Evolutionary conservation across 1,140 invertebrate species (phyloP).

Genomic region (Zelostemma sp.): DNA sequence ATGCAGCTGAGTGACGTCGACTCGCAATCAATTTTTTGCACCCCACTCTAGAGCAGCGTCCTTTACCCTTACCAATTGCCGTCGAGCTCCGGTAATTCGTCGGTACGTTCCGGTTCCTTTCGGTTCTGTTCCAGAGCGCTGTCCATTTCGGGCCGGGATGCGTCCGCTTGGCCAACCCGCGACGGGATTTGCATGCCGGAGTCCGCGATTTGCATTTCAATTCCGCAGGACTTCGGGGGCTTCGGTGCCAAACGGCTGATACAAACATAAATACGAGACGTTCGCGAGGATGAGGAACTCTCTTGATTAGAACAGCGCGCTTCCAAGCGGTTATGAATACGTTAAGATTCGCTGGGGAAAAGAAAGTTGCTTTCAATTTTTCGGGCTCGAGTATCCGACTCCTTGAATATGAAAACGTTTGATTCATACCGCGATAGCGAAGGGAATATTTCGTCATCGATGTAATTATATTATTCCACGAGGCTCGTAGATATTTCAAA

Average conservation of each 20-base stretch:
- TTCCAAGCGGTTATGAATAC: slow-evolving; percentile 30
- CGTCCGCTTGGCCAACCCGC: slow-evolving; percentile 55
- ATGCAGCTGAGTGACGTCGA: slow-evolving; percentile 57
- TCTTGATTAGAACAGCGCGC: slow-evolving; percentile 37
- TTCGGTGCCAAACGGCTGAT: slow-evolving; percentile 60
- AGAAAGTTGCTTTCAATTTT: not conserved
- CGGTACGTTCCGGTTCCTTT: slow-evolving; percentile 53
- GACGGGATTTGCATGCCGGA: slow-evolving; percentile 68
- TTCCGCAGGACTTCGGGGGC: slow-evolving; percentile 60
- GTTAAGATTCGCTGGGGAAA: slow-evolving; percentile 6
- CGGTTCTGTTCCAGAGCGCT: slow-evolving; percentile 49
- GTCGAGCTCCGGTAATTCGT: slow-evolving; percentile 42
- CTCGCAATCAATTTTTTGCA: slow-evolving; percentile 66
- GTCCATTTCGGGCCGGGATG: slow-evolving; percentile 37
- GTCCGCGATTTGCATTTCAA: slow-evolving; percentile 69
- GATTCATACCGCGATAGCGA: too few relatives aligned
- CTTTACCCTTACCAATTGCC: slow-evolving; percentile 12
- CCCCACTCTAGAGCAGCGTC: slow-evolving; percentile 4
- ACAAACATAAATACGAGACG: slow-evolving; percentile 67
- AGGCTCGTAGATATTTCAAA: too few relatives aligned
- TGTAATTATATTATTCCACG: too few relatives aligned
- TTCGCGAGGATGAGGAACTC: slow-evolving; percentile 26
- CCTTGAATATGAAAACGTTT: not conserved
- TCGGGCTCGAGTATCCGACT: not conserved
- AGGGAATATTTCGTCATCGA: too few relatives aligned